Conservation (phyloP, 2,888 invertebrate species). For the Drosophila setosimentum region DNA sequence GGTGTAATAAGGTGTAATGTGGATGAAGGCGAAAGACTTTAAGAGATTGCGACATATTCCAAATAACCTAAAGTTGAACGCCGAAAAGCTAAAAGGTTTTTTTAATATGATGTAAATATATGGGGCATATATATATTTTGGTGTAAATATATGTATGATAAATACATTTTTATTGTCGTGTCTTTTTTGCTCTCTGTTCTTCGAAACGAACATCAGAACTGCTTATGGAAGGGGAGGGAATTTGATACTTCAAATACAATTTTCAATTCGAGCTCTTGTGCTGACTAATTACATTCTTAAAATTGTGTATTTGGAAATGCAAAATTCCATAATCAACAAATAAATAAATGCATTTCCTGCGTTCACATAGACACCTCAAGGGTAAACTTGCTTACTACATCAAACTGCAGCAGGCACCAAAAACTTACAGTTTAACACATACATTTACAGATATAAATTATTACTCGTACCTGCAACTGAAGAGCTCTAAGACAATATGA, state of each 20-base stretch:
- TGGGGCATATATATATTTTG: not conserved
- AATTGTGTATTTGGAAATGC: not conserved
- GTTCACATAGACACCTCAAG: constrained; percentile 7
- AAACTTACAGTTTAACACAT: constrained; percentile 14
- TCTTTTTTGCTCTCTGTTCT: not conserved
- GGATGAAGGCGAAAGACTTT: not conserved
- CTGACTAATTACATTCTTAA: too few relatives aligned
- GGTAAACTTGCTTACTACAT: constrained; percentile 11
- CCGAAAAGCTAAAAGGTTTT: not conserved
- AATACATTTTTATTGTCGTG: not conserved
- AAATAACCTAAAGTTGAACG: not conserved
- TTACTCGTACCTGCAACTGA: constrained; percentile 6
- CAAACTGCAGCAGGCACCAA: constrained; percentile 27
- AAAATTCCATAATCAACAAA: not conserved
- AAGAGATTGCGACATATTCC: not conserved
- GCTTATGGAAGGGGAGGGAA: not conserved
- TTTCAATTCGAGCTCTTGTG: not conserved
- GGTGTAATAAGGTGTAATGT: constrained; percentile 8
- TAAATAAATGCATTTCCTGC: constrained; percentile 10
- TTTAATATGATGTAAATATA: not conserved
- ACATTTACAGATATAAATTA: constrained; percentile 9
- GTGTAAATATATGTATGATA: not conserved
- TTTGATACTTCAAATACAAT: not conserved
- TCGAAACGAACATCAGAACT: not conserved
- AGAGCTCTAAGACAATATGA: not conserved